Base-by-base conservation (phyloP, 2,888 invertebrate genomes). In the Seladonia tumulorum region DNA sequence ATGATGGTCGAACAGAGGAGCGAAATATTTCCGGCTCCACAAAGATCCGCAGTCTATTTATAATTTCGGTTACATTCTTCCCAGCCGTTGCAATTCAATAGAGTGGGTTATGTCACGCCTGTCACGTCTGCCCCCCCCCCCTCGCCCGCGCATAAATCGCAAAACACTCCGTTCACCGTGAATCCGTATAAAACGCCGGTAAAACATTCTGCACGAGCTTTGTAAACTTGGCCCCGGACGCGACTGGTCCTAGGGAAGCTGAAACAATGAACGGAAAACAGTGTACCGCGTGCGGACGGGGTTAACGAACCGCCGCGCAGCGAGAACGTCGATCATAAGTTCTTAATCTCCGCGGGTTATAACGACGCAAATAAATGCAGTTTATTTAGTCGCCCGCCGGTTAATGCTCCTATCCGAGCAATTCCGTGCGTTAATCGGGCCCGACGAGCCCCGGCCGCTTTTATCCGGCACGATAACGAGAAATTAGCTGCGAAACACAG, bases 401-500 rank as follows among this genome's bases (percentile, higher is more conserved):
- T 81, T 83, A 86, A 83, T 82, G 86, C 88, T 47, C 14, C 80
- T 81, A 86, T 81, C 83, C 75, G 88, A 74, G 86, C 86, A 86
- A 84, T 88, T 86, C 84, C 74, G 79, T 76, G 63, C 80, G 86
- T 84, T 88, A 86, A 83, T 78, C 86, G 86, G 14, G 74, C 25
- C 74, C 68, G 49, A 80, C 53, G 22, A 29, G 29, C 57, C 70
- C 53, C 29, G 75, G 60, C 73, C 66, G 87, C 81, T 83, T 85
- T 84, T 85, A 87, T 81, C 78, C 80, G n/a, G 53, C 7, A 71
- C 81, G 82, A 82, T 85, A 91, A 90, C 81, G 88, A 85, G 80
- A 89, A 89, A 90, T 91, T 89, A 88, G 78, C 76, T 85, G 66
- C 63, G 85, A 83, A 89, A 81, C 73, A 83, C 53, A 53, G 39